phyloP scores from a whole-genome alignment of 1,140 invertebrate genomes.

The Drosophila willistoni region DNA sequence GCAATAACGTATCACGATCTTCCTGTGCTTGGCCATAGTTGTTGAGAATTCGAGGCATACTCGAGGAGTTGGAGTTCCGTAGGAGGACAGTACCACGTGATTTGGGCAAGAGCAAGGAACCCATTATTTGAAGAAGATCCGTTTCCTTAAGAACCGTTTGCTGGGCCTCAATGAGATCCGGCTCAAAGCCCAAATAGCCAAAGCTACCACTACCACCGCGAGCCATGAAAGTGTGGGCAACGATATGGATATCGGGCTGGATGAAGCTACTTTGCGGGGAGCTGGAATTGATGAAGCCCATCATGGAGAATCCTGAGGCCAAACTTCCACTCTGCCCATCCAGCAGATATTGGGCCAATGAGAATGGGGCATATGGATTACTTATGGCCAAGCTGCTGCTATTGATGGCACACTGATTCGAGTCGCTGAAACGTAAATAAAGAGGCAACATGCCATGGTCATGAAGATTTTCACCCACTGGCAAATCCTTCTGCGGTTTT shows the following conservation, averaged over 20 bases:
- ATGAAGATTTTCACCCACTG: constrained; percentile 88
- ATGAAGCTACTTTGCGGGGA: constrained; percentile 38
- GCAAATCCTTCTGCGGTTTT: constrained; percentile 84
- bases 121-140: constrained; percentile 82
- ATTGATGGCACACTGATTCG: constrained; percentile 39
- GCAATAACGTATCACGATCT: constrained; percentile 88
- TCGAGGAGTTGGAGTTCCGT: constrained; percentile 61
- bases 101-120: constrained; percentile 83
- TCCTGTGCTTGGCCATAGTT: constrained; percentile 89
- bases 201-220: constrained; percentile 49
- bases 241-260: constrained; percentile 70
- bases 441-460: constrained; percentile 85
- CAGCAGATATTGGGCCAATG: constrained; percentile 53
- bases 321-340: constrained; percentile 42
- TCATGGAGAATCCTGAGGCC: constrained; percentile 57
- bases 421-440: constrained; percentile 33
- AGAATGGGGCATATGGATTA: constrained; percentile 18
- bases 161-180: constrained; percentile 66
- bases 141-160: constrained; percentile 65
- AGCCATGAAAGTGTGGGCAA: constrained; percentile 79
- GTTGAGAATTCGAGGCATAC: constrained; percentile 89
- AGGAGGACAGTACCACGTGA: constrained; percentile 83
- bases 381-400: background rate
- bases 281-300: constrained; percentile 79
- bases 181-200: constrained; percentile 71